phyloP scores from a whole-genome alignment of 1,140 invertebrate genomes.

The Ditylenchus dipsaci region DNA sequence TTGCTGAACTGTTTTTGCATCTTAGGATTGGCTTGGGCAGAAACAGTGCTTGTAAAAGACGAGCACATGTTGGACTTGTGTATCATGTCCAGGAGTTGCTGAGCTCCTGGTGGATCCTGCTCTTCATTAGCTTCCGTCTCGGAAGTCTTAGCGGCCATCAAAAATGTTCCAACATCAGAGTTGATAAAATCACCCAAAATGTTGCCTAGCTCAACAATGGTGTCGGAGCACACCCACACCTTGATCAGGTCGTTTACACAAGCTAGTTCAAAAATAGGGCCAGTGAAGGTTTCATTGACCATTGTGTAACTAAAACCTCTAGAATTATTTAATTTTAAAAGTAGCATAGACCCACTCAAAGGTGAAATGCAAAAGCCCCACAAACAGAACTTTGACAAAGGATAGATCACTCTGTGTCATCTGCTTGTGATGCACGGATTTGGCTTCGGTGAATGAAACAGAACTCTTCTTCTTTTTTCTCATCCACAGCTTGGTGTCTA shows the following conservation, averaged over 20 bases:
- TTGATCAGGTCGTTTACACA: constrained; percentile 19
- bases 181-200: constrained; percentile 32
- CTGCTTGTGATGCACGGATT: too few relatives aligned
- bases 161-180: constrained; percentile 21
- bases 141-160: constrained; percentile 1
- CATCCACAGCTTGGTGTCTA: constrained; percentile 32
- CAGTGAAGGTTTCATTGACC: not conserved
- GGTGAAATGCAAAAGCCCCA: constrained; percentile 29
- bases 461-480: constrained; percentile 28
- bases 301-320: constrained; percentile 2
- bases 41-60: not conserved
- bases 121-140: constrained; percentile 4
- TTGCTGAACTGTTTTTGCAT: constrained; percentile 4
- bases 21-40: not conserved
- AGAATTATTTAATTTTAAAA: not conserved
- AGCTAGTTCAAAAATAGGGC: constrained; percentile 15
- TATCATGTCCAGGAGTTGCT: constrained; percentile 14
- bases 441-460: not conserved
- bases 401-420: constrained; percentile 4
- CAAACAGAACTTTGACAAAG: constrained; percentile 32
- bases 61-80: constrained; percentile 15
- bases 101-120: not conserved
- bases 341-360: not conserved
- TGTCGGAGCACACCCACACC: constrained; percentile 44
- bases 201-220: constrained; percentile 37